Evolutionary conservation across 1,140 invertebrate species (phyloP).

Genomic region (Phymastichus coffea): DNA sequence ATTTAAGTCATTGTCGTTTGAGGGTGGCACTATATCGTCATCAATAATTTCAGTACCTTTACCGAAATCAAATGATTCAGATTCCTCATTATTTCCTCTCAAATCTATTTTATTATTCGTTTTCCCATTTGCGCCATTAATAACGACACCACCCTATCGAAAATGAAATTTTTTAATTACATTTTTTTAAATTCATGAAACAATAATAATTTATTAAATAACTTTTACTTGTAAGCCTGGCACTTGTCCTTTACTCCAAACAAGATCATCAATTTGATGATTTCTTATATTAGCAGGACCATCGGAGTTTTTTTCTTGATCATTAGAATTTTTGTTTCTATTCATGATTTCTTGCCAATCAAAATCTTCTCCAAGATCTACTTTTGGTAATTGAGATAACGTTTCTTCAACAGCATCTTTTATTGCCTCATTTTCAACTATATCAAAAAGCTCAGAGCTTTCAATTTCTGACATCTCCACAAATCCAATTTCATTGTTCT

Average conservation of each 20-base stretch:
- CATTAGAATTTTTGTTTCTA: background rate
- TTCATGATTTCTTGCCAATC: slow-evolving; percentile 29
- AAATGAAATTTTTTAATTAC: slow-evolving; percentile 13
- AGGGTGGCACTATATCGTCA: background rate
- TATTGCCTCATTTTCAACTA: background rate
- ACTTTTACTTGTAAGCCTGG: slow-evolving; percentile 35
- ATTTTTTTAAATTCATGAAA: background rate
- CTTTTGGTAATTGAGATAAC: slow-evolving; percentile 44
- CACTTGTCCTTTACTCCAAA: slow-evolving; percentile 55
- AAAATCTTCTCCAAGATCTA: slow-evolving; percentile 50
- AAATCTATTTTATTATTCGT: background rate
- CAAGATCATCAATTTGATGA: slow-evolving; percentile 22
- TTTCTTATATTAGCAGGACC: background rate
- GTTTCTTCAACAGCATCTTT: slow-evolving; percentile 27
- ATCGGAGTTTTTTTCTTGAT: background rate
- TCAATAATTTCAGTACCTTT: background rate
- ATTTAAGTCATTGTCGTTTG: background rate
- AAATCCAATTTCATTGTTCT: background rate
- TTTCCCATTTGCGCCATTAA: background rate
- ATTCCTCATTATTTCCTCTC: background rate
- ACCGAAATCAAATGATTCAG: slow-evolving; percentile 10
- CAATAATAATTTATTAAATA: slow-evolving; percentile 6
- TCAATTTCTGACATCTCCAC: background rate
- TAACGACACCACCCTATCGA: slow-evolving; percentile 22
- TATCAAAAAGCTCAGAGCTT: slow-evolving; percentile 6